Evolutionary conservation across 2,113 vertebrate genomes (phyloP), one percentile per base, ranked within the genome.

Genomic region (Pangasianodon hypophthalmus): DNA sequence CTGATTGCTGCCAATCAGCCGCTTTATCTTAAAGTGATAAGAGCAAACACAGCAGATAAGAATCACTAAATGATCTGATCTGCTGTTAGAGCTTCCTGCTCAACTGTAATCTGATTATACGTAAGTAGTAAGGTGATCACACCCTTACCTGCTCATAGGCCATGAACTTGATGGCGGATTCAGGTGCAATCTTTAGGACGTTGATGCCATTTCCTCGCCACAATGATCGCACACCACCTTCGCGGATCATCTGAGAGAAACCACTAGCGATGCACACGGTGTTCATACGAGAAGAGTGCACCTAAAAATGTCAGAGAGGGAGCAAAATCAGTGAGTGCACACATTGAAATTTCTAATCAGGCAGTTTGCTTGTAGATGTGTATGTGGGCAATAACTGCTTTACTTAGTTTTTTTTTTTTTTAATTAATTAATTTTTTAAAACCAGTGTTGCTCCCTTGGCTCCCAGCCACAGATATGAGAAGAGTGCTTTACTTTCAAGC

Each of bases 141-240:
- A n/a, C 75, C 26, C 29, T 86, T 88, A 99, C 98, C 97, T 99
- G 98, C 84, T 99, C 98, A 0, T 99, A 99, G 0, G 98, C 98
- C 97, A 99, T 98, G 95, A 99, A 99, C 88, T 99, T 99, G 91
- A 99, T 98, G 32, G 98, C 98, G 0, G 98, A 97, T 91, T 99
- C 98, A 0, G 98, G 98, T 0, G 97, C 98, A 0, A 99, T 99
- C 94, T 99, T 99, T 89, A 99, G 93, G 92, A 99, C 98, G 0
- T 99, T 99, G 93, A 99, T 98, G 90, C 98, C 98, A 0, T 99
- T 99, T 29, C 98, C 98, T 50, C 98, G 90, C 98, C 98, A 99
- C 24, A 99, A 96, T 0, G 98, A 99, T 87, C 95, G 96, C 0
- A 96, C 37, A 0, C 98, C 98, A 0, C 98, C 98, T 90, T 99